Percentiles rank a stretch among this genome's conserved stretches.
These are phyloP conservation scores for Neosilurus mollespiculum DNA, from an alignment of 2,797 vertebrate species.

Conservation along the genomic window DNA sequence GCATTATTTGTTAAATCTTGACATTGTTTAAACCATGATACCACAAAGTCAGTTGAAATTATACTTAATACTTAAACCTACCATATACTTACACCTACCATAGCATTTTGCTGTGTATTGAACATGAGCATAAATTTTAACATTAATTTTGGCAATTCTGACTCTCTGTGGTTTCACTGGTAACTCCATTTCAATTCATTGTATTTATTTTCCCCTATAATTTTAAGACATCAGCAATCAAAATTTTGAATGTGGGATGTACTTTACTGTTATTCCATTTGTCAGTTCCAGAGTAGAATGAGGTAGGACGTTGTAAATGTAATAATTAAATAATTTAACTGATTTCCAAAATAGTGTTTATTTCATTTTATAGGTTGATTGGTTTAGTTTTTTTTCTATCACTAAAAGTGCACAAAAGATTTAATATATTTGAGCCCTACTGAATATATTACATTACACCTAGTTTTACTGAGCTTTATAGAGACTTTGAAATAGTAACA, in stretches of 20 bases:
- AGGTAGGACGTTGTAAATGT: not conserved
- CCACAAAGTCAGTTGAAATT: slow-evolving; percentile 28
- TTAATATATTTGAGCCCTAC: not conserved
- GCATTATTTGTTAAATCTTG: slow-evolving; percentile 19
- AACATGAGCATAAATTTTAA: not conserved
- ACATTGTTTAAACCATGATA: slow-evolving; percentile 22
- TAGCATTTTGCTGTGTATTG: not conserved
- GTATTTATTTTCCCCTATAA: not conserved
- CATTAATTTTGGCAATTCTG: not conserved
- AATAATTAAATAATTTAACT: not conserved
- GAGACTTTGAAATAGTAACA: not conserved
- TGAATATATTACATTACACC: not conserved
- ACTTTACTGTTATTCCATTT: not conserved
- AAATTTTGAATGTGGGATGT: slow-evolving; percentile 13
- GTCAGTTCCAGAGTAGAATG: not conserved
- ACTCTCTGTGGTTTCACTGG: slow-evolving; percentile 45
- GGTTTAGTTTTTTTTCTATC: not conserved
- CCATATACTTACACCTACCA: too few relatives aligned
- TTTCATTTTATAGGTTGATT: not conserved
- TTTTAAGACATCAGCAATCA: not conserved
- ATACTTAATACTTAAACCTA: not conserved
- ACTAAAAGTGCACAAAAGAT: too few relatives aligned
- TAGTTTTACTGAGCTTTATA: not conserved
- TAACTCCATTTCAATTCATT: slow-evolving; percentile 27
- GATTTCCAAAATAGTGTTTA: not conserved